Evolutionary conservation across 2,797 vertebrate genomes (phyloP).

Genomic region (Aeoliscus strigatus): DNA sequence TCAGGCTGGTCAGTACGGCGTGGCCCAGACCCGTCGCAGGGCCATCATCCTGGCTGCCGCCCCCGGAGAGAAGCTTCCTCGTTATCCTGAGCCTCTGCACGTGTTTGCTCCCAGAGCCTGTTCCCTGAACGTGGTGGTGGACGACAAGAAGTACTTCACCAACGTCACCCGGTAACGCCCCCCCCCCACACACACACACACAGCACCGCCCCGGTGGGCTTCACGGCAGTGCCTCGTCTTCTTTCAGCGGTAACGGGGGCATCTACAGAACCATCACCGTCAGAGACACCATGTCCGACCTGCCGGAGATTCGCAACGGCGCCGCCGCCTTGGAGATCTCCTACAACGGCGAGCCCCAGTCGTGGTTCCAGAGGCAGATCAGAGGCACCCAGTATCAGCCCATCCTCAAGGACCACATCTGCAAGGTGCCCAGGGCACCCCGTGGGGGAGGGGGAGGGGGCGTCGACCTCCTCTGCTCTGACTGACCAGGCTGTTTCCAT

Average conservation of each 20-base stretch:
- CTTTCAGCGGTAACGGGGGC: constrained; percentile 82
- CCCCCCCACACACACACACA: background rate
- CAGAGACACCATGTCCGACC: constrained; percentile 94
- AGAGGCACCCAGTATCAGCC: constrained; percentile 94
- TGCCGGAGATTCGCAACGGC: constrained; percentile 93
- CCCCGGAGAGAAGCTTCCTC: constrained; percentile 89
- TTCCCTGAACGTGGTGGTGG: constrained; percentile 90
- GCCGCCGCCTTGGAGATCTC: constrained; percentile 87
- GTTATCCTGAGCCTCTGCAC: constrained; percentile 90
- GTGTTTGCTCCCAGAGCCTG: constrained; percentile 94
- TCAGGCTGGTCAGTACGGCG: constrained; percentile 93
- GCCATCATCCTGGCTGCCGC: constrained; percentile 92
- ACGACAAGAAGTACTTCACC: constrained; percentile 90
- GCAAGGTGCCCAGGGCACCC: too few relatives aligned
- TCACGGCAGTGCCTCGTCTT: background rate
- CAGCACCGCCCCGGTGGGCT: too few relatives aligned
- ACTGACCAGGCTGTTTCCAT: background rate
- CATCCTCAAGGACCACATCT: constrained; percentile 95
- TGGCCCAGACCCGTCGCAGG: constrained; percentile 90
- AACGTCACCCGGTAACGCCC: constrained; percentile 90
- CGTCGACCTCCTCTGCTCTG: too few relatives aligned
- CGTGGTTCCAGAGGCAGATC: constrained; percentile 98
- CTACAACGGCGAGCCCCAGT: constrained; percentile 95
- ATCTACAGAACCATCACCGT: constrained; percentile 96
- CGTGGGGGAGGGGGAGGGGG: too few relatives aligned